Percentiles rank a stretch among this genome's conserved stretches.
phyloP scores from a whole-genome alignment of 2,888 invertebrate genomes.

The Dimorphilus gyrociliatus region DNA sequence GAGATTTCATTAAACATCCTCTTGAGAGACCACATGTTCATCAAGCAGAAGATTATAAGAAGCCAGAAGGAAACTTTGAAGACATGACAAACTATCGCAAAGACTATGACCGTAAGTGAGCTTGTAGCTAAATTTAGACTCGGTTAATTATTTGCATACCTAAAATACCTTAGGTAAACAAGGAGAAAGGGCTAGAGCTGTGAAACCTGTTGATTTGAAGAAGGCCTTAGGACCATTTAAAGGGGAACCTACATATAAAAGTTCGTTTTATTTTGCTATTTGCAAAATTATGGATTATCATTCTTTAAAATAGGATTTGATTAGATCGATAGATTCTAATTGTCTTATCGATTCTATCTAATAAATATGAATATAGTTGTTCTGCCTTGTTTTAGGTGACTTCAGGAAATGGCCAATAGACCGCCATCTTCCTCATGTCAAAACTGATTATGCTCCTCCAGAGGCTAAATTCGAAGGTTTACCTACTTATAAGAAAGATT shows the following conservation, averaged over 20 bases:
- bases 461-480: constrained; percentile 26
- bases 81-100: constrained; percentile 27
- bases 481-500: constrained; percentile 31
- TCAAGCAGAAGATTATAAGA: constrained; percentile 20
- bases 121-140: no score
- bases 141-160: no score
- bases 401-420: constrained; percentile 26
- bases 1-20: constrained; percentile 26
- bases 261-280: no score
- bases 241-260: constrained; percentile 34
- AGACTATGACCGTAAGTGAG: constrained; percentile 31
- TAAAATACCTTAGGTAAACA: no score
- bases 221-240: constrained; percentile 26
- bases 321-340: no score
- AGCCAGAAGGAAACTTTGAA: constrained; percentile 28
- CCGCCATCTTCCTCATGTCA: constrained; percentile 12
- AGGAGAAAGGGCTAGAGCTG: constrained; percentile 17
- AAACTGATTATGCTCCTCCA: constrained; percentile 22
- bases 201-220: no score
- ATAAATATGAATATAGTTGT: no score
- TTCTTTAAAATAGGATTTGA: no score
- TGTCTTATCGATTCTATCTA: no score
- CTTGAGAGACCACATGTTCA: constrained; percentile 21
- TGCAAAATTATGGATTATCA: no score
- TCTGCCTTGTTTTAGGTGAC: constrained; percentile 20